A percentile compares a stretch with the other conserved stretches of the same genome.
These are phyloP conservation scores for Pollenia griseotomentosa DNA, from an alignment of 2,888 invertebrate species.

Conservation along the genomic window DNA sequence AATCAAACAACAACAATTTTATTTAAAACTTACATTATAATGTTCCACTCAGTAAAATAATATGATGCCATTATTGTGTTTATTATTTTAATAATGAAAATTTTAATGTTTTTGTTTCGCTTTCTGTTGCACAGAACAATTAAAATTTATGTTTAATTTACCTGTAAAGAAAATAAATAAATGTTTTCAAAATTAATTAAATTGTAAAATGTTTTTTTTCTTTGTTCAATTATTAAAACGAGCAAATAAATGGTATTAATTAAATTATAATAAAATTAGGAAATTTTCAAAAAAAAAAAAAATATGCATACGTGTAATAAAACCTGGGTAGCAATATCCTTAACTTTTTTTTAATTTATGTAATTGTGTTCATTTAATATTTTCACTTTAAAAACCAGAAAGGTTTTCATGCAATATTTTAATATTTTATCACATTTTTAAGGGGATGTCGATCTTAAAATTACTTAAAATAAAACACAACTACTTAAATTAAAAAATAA, in stretches of 20 bases:
- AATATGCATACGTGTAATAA: neutral
- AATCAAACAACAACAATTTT: slow-evolving; percentile 17
- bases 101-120: slow-evolving; percentile 35
- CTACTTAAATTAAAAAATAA: neutral
- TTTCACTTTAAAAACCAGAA: too few relatives aligned
- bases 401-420: too few relatives aligned
- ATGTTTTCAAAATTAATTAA: slow-evolving; percentile 52
- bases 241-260: slow-evolving; percentile 1
- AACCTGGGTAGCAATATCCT: too few relatives aligned
- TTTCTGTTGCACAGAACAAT: slow-evolving; percentile 27
- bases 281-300: neutral
- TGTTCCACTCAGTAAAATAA: slow-evolving; percentile 43
- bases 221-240: neutral
- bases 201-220: slow-evolving; percentile 33
- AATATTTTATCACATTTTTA: too few relatives aligned
- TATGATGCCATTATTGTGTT: slow-evolving; percentile 48
- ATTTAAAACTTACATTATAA: slow-evolving; percentile 52
- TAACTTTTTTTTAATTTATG: too few relatives aligned
- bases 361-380: too few relatives aligned
- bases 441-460: neutral
- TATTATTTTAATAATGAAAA: slow-evolving; percentile 39
- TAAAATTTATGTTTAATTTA: slow-evolving; percentile 63
- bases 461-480: neutral
- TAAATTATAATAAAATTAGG: slow-evolving; percentile 14
- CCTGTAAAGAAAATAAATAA: slow-evolving; percentile 67